Evolutionary conservation across 2,888 invertebrate genomes (phyloP).

Genomic region (Ichneumon xanthorius): DNA sequence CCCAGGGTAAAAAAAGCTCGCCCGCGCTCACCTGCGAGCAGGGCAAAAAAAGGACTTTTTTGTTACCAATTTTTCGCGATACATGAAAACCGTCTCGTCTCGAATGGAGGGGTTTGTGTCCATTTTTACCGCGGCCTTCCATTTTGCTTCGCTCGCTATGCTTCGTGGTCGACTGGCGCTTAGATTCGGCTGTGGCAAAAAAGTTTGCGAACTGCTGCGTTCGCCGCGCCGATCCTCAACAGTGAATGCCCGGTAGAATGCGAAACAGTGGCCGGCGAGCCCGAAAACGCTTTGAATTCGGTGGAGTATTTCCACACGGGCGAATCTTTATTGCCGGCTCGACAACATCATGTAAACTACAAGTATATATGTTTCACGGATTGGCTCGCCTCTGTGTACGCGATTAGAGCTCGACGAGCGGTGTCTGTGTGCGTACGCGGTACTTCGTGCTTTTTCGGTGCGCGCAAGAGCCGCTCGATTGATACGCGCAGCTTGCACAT

Average conservation of each 20-base stretch:
- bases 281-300: neutral
- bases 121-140: too few relatives aligned
- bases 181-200: too few relatives aligned
- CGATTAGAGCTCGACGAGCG: neutral
- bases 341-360: slow-evolving; percentile 30
- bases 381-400: neutral
- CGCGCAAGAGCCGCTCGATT: slow-evolving; percentile 3
- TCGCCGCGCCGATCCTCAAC: too few relatives aligned
- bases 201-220: too few relatives aligned
- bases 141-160: too few relatives aligned
- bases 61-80: too few relatives aligned
- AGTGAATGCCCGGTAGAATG: neutral
- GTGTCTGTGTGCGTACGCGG: neutral
- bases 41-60: too few relatives aligned
- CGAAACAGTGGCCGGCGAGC: neutral
- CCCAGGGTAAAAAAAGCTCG: too few relatives aligned
- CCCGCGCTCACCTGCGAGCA: too few relatives aligned
- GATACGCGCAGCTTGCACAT: slow-evolving; percentile 22
- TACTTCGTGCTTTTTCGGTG: slow-evolving; percentile 23
- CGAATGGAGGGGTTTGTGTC: too few relatives aligned
- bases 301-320: slow-evolving; percentile 9
- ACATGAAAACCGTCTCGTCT: too few relatives aligned
- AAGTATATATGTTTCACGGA: slow-evolving; percentile 1
- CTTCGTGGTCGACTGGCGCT: too few relatives aligned
- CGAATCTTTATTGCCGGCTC: slow-evolving; percentile 15